Conservation (phyloP, 2,888 invertebrate species). For the Cybosia mesomella region DNA sequence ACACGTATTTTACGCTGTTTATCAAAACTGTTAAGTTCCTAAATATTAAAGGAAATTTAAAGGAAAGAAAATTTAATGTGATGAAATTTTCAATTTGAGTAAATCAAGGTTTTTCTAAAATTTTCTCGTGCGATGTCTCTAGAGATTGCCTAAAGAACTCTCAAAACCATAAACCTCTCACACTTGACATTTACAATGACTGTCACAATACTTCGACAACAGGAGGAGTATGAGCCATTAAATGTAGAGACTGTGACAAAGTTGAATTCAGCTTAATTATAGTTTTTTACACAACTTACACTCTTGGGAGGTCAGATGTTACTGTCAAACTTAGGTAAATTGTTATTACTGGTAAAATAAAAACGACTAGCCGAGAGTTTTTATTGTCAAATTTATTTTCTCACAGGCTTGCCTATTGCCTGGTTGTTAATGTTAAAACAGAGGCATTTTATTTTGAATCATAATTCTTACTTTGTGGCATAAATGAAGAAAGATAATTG, state of each 20-base stretch:
- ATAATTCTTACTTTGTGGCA: too few species aligned
- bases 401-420: neutral
- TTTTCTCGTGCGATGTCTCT: too few species aligned
- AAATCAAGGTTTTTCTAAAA: neutral
- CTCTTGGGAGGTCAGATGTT: conserved; percentile 47
- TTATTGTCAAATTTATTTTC: neutral
- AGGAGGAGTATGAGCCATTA: conserved; percentile 3
- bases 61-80: too few species aligned
- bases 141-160: conserved; percentile 5
- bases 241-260: conserved; percentile 52
- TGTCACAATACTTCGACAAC: conserved; percentile 25
- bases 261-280: conserved; percentile 66
- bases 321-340: conserved; percentile 14
- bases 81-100: too few species aligned
- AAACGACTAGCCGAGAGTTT: neutral
- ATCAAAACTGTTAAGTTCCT: too few species aligned
- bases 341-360: neutral
- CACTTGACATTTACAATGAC: conserved; percentile 41
- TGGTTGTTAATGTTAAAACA: neutral
- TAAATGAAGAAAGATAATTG: too few species aligned
- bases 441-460: too few species aligned
- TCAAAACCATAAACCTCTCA: neutral
- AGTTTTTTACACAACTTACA: conserved; percentile 37
- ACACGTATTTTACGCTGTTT: too few species aligned
- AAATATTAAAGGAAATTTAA: too few species aligned